Evolutionary conservation across 2,113 vertebrate genomes (phyloP), one percentile per base, ranked within the genome.

Genomic region (Smithornis capensis): DNA sequence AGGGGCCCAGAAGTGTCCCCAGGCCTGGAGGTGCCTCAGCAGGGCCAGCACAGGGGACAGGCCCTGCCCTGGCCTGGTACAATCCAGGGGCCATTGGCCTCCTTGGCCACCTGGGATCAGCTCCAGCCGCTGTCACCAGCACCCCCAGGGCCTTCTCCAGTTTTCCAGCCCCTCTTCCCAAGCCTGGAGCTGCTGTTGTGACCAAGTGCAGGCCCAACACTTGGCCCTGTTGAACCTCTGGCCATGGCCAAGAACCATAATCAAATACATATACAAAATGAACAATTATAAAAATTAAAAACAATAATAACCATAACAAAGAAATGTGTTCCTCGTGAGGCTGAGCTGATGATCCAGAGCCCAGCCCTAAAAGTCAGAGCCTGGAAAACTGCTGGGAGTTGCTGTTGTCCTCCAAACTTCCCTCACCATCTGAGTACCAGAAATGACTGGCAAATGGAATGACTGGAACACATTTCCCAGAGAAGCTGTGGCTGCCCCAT

Each of bases 331-430:
- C 29, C 23, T 23, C 4, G 0, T 4, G 10, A 68, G 35, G 5
- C 27, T 68, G 29, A 84, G 52, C 14, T 40, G 45, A 6, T 1
- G 33, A 42, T 8, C 28, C 68, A 64, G 50, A 81, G 18, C 42
- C 27, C 69, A 84, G n/a, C 19, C 65, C 49, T 22, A 9, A 49
- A 79, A 75, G 3, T 2, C 52, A 80, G 40, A 83, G 52, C 53
- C 38, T 52, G 12, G 21, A 40, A 75, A 70, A n/a, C 21, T 69
- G 17, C 69, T 80, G 77, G 63, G 9, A 18, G 33, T 25, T 2
- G 0, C 7, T 14, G 38, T 4, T 76, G 33, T 23, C 23, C 29
- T 68, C 44, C 4, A 1, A 7, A 50, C 2, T 55, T 3, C 11
- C 25, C 22, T 8, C 31, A 60, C 3, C 44, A 80, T 9, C 29